Conservation (phyloP, 1,140 invertebrate genomes). For the Pachypsylla venusta region DNA sequence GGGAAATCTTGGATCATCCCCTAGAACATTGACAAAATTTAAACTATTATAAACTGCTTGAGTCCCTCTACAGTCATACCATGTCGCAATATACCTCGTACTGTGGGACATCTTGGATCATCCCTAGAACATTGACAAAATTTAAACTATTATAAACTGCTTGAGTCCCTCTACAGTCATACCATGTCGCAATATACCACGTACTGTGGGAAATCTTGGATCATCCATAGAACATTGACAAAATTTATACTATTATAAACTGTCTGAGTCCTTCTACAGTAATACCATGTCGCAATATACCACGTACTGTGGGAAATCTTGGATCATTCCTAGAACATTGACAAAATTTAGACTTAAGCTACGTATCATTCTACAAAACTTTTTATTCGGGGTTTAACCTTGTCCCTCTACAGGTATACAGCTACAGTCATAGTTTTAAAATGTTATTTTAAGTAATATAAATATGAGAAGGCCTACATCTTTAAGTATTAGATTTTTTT, state of each 20-base stretch:
- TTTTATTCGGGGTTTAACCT: too few species aligned
- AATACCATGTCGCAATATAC: slow-evolving; percentile 88
- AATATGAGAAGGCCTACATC: too few species aligned
- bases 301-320: slow-evolving; percentile 93
- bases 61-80: slow-evolving; percentile 96
- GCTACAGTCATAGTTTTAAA: too few species aligned
- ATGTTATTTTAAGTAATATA: too few species aligned
- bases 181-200: slow-evolving; percentile 85
- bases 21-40: slow-evolving; percentile 96
- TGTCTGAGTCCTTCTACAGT: slow-evolving; percentile 93
- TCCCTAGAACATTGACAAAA: slow-evolving; percentile 90
- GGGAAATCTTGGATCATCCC: slow-evolving; percentile 97
- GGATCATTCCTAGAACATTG: slow-evolving; percentile 98
- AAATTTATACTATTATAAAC: slow-evolving; percentile 98
- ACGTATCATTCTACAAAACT: too few species aligned
- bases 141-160: slow-evolving; percentile 96
- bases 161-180: slow-evolving; percentile 95
- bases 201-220: slow-evolving; percentile 94
- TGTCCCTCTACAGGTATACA: too few species aligned
- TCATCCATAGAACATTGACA: slow-evolving; percentile 97
- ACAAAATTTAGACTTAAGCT: too few species aligned
- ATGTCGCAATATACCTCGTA: slow-evolving; percentile 82
- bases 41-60: slow-evolving; percentile 96
- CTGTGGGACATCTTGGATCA: slow-evolving; percentile 97
- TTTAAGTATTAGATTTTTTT: too few species aligned